These are phyloP conservation scores for Erebia palarica DNA, from an alignment of 2,888 invertebrate genomes.

Conservation along the genomic window DNA sequence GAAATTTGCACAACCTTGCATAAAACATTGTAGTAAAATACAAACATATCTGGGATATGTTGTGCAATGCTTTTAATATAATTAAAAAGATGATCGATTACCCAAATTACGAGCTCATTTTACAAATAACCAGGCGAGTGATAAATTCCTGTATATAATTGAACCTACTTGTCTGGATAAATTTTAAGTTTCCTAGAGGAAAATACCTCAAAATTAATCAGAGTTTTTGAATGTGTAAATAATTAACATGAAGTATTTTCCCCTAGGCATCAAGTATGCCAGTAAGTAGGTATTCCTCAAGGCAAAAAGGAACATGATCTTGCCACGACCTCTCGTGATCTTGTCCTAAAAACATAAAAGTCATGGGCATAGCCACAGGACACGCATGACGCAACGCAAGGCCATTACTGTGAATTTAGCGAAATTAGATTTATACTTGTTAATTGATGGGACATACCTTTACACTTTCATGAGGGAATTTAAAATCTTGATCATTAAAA, in stretches of 20 bases:
- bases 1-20: constrained; percentile 11
- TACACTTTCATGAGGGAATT: constrained; percentile 79
- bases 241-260: not conserved
- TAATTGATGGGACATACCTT: constrained; percentile 49
- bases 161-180: no score
- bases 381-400: constrained; percentile 1
- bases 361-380: constrained; percentile 1
- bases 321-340: not conserved
- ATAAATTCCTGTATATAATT: no score
- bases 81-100: not conserved
- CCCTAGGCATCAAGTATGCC: not conserved
- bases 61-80: not conserved
- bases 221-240: no score
- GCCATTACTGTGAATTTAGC: not conserved
- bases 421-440: not conserved
- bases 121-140: no score
- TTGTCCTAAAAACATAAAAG: not conserved
- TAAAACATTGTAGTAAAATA: not conserved
- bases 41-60: not conserved
- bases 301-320: not conserved
- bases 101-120: no score
- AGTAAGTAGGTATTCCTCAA: no score
- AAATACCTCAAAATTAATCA: no score
- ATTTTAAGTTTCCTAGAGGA: no score
- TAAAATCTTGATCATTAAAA: constrained; percentile 67